phyloP scores from a whole-genome alignment of 2,888 invertebrate species.

The Limenitis camilla region DNA sequence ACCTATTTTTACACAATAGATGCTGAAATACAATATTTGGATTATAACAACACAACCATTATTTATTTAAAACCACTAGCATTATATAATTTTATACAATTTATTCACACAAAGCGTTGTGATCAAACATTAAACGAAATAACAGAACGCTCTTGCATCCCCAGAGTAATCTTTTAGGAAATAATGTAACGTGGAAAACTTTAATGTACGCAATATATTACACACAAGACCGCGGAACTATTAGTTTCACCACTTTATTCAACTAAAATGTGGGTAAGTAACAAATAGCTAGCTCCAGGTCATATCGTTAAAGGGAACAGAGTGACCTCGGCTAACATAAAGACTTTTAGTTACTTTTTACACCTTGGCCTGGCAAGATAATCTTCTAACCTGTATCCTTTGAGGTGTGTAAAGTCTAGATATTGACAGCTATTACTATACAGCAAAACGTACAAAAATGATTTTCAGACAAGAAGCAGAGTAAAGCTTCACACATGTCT shows the following conservation, averaged over 20 bases:
- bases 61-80: no score
- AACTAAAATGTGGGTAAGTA: not conserved
- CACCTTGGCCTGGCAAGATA: no score
- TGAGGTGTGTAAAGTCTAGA: no score
- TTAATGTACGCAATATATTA: not conserved
- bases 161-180: not conserved
- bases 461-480: no score
- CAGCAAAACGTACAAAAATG: no score
- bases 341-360: constrained; percentile 20
- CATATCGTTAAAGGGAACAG: constrained; percentile 20
- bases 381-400: no score
- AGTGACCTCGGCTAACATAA: constrained; percentile 34
- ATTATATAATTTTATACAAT: no score
- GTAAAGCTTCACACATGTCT: no score
- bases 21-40: no score
- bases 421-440: no score
- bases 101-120: not conserved
- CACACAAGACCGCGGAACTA: not conserved
- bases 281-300: constrained; percentile 6
- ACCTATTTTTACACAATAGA: no score
- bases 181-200: not conserved
- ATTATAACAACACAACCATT: no score
- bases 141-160: not conserved
- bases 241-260: constrained; percentile 1
- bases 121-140: not conserved